phyloP scores from a whole-genome alignment of 2,113 vertebrate genomes.

The Thomomys bottae region DNA sequence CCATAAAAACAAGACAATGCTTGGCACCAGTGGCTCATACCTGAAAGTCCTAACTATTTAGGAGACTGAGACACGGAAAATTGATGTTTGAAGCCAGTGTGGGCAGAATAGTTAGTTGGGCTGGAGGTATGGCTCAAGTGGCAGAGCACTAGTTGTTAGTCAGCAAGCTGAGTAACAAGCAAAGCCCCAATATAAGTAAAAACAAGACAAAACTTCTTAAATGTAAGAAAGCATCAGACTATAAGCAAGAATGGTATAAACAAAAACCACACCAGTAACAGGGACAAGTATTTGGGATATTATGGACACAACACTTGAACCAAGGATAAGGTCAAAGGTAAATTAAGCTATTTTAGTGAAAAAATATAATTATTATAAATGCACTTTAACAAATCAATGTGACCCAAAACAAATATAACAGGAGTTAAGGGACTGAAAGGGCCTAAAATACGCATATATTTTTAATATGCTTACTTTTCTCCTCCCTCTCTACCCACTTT shows the following conservation, averaged over 20 bases:
- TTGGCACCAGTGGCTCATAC: background rate
- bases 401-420: slow-evolving; percentile 8
- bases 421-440: slow-evolving; percentile 21
- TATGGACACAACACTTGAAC: slow-evolving; percentile 48
- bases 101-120: background rate
- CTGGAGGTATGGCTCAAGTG: too few species aligned
- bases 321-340: slow-evolving; percentile 20
- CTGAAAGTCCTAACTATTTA: background rate
- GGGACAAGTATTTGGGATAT: background rate
- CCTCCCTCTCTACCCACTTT: too few species aligned
- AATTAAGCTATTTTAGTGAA: slow-evolving; percentile 16
- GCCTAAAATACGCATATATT: background rate
- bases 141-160: too few species aligned
- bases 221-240: slow-evolving; percentile 4
- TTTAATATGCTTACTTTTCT: slow-evolving; percentile 13
- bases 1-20: background rate
- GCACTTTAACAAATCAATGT: slow-evolving; percentile 23
- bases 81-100: background rate
- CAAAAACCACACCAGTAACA: slow-evolving; percentile 15
- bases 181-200: too few species aligned
- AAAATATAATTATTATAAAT: background rate
- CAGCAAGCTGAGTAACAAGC: too few species aligned
- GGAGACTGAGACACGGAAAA: background rate
- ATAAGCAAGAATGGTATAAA: slow-evolving; percentile 5
- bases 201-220: background rate